Percentiles rank a stretch among this genome's conserved stretches.
Conservation (phyloP, 1,140 invertebrate genomes). For the Diorhabda carinulata region DNA sequence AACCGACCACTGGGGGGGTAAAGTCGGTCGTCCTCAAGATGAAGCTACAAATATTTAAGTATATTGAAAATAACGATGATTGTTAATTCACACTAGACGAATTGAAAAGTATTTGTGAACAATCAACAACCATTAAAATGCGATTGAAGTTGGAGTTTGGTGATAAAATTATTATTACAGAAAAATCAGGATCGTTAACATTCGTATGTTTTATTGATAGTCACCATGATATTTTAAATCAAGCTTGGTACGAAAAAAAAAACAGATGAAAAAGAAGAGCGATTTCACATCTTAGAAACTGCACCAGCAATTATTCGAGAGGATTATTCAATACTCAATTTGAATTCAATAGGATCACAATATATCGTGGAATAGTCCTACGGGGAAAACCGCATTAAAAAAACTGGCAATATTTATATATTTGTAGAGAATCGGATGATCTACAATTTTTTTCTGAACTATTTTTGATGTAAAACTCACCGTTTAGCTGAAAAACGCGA, state of each 20-base stretch:
- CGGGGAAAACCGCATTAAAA: too few relatives aligned
- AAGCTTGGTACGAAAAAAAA: slow-evolving; percentile 25
- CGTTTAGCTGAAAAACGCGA: too few relatives aligned
- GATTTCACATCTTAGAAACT: neutral
- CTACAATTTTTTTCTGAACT: too few relatives aligned
- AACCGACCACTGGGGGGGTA: neutral
- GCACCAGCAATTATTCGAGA: neutral
- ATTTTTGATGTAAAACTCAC: too few relatives aligned
- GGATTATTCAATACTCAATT: too few relatives aligned
- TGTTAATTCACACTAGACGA: neutral
- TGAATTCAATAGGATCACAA: too few relatives aligned
- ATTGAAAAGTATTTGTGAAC: neutral
- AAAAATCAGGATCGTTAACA: slow-evolving; percentile 20
- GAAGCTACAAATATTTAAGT: neutral
- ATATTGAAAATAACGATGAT: neutral
- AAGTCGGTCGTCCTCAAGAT: neutral
- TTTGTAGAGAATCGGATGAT: too few relatives aligned
- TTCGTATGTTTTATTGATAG: slow-evolving; percentile 18
- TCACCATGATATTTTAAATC: slow-evolving; percentile 24
- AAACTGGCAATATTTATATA: too few relatives aligned
- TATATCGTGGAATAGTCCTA: too few relatives aligned
- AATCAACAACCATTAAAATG: slow-evolving; percentile 11
- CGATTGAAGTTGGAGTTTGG: slow-evolving; percentile 20
- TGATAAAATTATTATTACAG: slow-evolving; percentile 22
- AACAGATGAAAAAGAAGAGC: slow-evolving; percentile 9